A percentile compares a stretch with the other conserved stretches of the same genome.
Conservation (phyloP, 2,113 vertebrate genomes). For the Thalassoma bifasciatum region DNA sequence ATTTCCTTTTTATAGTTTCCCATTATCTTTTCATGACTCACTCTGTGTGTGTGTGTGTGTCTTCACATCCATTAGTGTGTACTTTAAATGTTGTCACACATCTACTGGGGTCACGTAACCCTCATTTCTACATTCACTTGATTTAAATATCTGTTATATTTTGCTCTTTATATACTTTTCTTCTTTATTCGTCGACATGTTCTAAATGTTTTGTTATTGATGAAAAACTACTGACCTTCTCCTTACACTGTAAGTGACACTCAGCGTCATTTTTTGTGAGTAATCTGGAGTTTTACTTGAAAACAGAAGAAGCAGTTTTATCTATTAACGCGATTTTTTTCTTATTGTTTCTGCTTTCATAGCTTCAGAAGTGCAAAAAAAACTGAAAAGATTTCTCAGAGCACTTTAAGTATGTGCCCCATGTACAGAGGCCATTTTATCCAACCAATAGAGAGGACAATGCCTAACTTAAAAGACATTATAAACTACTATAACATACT, state of each 20-base stretch:
- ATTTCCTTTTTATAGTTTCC: conserved; percentile 9
- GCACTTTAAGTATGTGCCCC: too few species aligned
- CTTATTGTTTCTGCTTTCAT: not conserved
- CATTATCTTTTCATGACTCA: not conserved
- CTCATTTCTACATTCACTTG: conserved; percentile 11
- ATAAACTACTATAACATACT: conserved; percentile 11
- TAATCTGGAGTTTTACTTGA: not conserved
- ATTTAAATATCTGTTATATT: not conserved
- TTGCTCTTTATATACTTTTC: not conserved
- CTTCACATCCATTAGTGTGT: not conserved
- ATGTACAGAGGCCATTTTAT: too few species aligned
- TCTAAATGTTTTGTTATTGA: not conserved
- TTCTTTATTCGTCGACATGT: not conserved
- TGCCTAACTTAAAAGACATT: too few species aligned
- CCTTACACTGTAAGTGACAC: not conserved
- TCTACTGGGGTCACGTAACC: not conserved
- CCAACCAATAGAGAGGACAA: too few species aligned
- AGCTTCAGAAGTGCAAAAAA: not conserved
- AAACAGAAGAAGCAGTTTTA: conserved; percentile 1
- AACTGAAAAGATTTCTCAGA: too few species aligned
- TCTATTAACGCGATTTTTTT: not conserved
- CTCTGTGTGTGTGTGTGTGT: conserved; percentile 1
- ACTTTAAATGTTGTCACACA: conserved; percentile 23
- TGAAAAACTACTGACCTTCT: not conserved
- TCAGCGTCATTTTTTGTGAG: not conserved